A percentile compares a stretch with the other conserved stretches of the same genome.
Evolutionary conservation across 1,140 invertebrate genomes (phyloP).

Genomic region (Acarapis woodi): DNA sequence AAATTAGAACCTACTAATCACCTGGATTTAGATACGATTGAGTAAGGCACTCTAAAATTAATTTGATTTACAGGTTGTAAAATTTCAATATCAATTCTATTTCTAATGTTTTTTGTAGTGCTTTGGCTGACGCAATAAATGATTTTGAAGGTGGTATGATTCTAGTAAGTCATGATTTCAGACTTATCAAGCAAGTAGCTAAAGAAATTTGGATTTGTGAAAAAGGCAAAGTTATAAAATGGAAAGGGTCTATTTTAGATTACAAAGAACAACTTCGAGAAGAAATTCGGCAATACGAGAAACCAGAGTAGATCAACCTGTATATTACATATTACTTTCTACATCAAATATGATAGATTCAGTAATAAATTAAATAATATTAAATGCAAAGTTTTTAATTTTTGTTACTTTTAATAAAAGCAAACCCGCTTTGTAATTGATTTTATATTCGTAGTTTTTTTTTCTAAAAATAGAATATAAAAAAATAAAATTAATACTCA

Average conservation of each 20-base stretch:
- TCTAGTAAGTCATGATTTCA: conserved; percentile 86
- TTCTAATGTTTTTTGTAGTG: too few species aligned
- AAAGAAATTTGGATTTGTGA: conserved; percentile 99
- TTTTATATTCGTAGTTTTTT: too few species aligned
- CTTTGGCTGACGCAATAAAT: conserved; percentile 84
- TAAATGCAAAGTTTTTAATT: too few species aligned
- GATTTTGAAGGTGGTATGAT: conserved; percentile 95
- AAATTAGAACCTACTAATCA: conserved; percentile 98
- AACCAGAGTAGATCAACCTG: conserved; percentile 1
- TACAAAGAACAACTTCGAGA: conserved; percentile 82
- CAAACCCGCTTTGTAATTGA: too few species aligned
- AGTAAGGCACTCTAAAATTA: too few species aligned
- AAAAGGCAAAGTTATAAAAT: conserved; percentile 79
- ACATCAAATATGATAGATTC: background rate
- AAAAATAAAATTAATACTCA: too few species aligned
- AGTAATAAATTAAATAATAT: too few species aligned
- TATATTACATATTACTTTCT: too few species aligned
- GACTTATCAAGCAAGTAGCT: conserved; percentile 91
- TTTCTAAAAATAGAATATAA: too few species aligned
- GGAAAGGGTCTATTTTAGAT: conserved; percentile 72
- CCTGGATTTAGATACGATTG: conserved; percentile 96
- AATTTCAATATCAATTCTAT: too few species aligned
- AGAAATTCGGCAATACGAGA: conserved; percentile 28
- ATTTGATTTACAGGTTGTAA: too few species aligned
- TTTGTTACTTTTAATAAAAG: too few species aligned